Evolutionary conservation across 2,888 invertebrate genomes (phyloP), one percentile per base, ranked within the genome.

Genomic region (Dryococelus australis): DNA sequence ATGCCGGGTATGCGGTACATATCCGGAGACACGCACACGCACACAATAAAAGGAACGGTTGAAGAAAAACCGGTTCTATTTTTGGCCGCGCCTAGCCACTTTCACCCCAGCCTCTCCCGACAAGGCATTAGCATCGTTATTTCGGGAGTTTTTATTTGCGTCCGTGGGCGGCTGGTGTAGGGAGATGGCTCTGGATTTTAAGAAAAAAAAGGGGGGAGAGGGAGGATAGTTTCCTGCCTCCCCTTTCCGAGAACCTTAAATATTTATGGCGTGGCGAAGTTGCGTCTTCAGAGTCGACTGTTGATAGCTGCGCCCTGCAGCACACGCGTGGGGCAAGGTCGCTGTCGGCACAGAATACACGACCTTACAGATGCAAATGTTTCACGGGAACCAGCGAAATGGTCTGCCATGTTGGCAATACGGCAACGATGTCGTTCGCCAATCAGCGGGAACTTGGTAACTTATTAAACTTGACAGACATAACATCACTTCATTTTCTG

Each of bases 121-220:
- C 65, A n/a, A 65, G 65, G 65, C 65, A 65, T 65, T 65, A 65
- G 65, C 65, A 83, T 83, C 35, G 43, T 43, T 83, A 83, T 83
- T 83, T 83, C 43, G 28, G 43, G 83, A 83, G 83, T 83, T 83
- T 83, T 83, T 83, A 83, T 83, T 83, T 83, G 83, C 83, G 83
- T 43, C 43, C 83, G 28, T 83, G 28, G 16, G 65, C 65, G 65
- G 10, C 24, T 65, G 65, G 65, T n/a, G 20, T 51, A 51, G 51
- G 51, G 20, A 51, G 51, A 51, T 12, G 35, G 35, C 35, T 35
- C 4, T 35, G 35, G 35, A 4, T 35, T 35, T 35, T 35, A n/a
- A n/a, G n/a, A n/a, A n/a, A n/a, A n/a, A n/a, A n/a, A n/a, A n/a
- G n/a, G n/a, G 35, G n/a, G 65, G n/a, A 24, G 65, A 65, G n/a